These are phyloP conservation scores for Dioctria linearis DNA, from an alignment of 2,888 invertebrate genomes.

Conservation along the genomic window DNA sequence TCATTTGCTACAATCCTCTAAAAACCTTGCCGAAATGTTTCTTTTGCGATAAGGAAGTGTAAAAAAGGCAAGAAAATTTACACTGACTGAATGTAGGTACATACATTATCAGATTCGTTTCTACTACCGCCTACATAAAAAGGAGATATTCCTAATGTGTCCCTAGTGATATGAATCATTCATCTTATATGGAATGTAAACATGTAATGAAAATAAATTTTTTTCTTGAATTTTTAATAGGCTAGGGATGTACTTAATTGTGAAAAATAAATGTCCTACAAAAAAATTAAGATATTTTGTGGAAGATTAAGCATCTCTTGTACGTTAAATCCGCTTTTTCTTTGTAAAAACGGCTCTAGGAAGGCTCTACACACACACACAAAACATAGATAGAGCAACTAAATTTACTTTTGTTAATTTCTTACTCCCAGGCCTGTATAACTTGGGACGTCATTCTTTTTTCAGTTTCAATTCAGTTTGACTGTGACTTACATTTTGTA, in stretches of 20 bases:
- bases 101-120: neutral
- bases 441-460: too few species aligned
- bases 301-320: neutral
- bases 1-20: neutral
- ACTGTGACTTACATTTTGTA: too few species aligned
- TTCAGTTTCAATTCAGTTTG: too few species aligned
- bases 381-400: too few species aligned
- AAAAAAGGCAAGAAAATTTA: neutral
- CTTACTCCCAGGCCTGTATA: too few species aligned
- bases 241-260: too few species aligned
- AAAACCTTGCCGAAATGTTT: neutral
- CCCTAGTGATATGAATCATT: neutral
- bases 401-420: too few species aligned
- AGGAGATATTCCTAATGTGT: neutral
- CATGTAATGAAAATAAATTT: neutral
- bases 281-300: neutral
- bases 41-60: neutral
- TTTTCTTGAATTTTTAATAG: neutral
- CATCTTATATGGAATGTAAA: neutral
- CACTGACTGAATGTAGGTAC: neutral
- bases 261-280: neutral
- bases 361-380: too few species aligned
- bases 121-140: neutral
- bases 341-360: neutral
- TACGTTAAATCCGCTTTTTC: neutral